Evolutionary conservation across 2,113 vertebrate species (phyloP), one percentile per base, ranked within the genome.

Genomic region (Choloepus hoffmanni): DNA sequence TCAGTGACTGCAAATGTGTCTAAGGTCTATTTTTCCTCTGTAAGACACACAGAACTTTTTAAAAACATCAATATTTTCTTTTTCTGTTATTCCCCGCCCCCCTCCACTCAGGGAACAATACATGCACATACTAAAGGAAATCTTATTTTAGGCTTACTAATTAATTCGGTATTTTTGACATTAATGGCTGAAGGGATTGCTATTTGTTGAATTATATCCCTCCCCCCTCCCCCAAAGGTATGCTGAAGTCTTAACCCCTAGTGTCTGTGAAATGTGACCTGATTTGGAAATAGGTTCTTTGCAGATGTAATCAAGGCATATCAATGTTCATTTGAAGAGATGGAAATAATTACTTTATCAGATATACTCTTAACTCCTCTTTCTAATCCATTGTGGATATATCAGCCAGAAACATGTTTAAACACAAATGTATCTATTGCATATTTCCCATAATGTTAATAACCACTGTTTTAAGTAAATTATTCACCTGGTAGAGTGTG

Each of bases 291-390:
- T 58, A 58, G 55, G 55, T 15, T 18, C 55, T 58, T 18, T 16
- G 15, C 18, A 58, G 55, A 18, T 58, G 19, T 21, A 21, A 21
- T 58, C 55, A 21, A 58, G 16, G 5, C 78, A 7, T 19, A 86
- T 73, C 18, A 67, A 58, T 14, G 45, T 73, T 90, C 28, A 86
- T 30, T 72, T 94, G 72, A 72, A 92, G n/a, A 5, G 55, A 88
- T 63, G 2, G 24, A 63, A 95, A 74, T 91, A 81, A 62, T 93
- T 68, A 5, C 33, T 88, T 85, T 93, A 43, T 89, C 53, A 76
- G 24, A 68, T 74, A 85, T 48, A 43, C 28, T 5, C 9, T 89
- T 62, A 65, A 88, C 6, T 73, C 72, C 9, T 1, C n/a, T 73
- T 90, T 45, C 2, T 50, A 60, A 73, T 67, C 26, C 24, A 79